Evolutionary conservation across 2,888 invertebrate species (phyloP).

Genomic region (Agrotis puta): DNA sequence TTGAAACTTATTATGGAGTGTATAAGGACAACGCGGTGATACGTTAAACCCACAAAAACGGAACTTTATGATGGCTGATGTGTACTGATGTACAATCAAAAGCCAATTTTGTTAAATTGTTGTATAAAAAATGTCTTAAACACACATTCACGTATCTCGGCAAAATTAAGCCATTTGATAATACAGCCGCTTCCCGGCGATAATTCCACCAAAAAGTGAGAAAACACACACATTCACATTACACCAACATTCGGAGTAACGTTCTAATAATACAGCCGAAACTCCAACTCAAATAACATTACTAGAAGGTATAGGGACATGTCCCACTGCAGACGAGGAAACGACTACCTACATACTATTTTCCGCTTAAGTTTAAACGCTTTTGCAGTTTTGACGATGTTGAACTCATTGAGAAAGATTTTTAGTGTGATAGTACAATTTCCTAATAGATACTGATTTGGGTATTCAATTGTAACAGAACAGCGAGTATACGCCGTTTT

Average conservation of each 20-base stretch:
- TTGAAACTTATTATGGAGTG: not conserved
- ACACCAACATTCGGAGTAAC: conserved; percentile 53
- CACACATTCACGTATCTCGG: conserved; percentile 5
- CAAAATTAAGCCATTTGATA: conserved; percentile 53
- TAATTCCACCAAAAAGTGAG: conserved; percentile 43
- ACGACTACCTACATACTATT: not conserved
- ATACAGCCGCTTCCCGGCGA: conserved; percentile 37
- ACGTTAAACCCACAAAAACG: too few relatives aligned
- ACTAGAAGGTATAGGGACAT: conserved; percentile 45
- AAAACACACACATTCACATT: conserved; percentile 53
- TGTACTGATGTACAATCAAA: too few relatives aligned
- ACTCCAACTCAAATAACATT: conserved; percentile 59
- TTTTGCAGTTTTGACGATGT: too few relatives aligned
- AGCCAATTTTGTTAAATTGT: not conserved
- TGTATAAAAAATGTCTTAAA: not conserved
- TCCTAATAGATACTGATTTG: too few relatives aligned
- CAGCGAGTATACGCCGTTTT: too few relatives aligned
- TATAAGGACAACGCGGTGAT: not conserved
- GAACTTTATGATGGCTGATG: too few relatives aligned
- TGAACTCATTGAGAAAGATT: too few relatives aligned
- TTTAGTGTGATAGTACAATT: too few relatives aligned
- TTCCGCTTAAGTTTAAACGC: too few relatives aligned
- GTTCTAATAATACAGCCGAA: conserved; percentile 51
- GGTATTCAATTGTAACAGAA: too few relatives aligned
- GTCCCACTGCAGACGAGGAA: not conserved